Evolutionary conservation across 1,140 invertebrate genomes (phyloP), one percentile per base, ranked within the genome.

Genomic region (Sitodiplosis mosellana): DNA sequence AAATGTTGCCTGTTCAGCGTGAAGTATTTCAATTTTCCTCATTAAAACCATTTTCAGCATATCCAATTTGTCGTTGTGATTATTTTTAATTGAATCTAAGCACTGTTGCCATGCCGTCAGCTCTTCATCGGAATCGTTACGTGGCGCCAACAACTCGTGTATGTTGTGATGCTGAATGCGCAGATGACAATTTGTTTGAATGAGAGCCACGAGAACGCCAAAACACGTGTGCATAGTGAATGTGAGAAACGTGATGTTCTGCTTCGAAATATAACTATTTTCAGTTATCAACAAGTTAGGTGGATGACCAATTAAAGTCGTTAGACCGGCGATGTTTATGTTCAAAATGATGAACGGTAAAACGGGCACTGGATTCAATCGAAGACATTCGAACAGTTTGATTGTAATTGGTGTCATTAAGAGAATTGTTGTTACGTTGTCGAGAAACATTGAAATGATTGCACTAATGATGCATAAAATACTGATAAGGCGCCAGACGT

Each of bases 331-430:
- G 51, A 87, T 81, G 52, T 87, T 87, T 0, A 81, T 82, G 55
- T 81, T 85, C 33, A 87, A 71, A 12, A 87, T 74, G 57, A 80
- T 76, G 10, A 74, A 68, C 52, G 80, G 81, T 12, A 84, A 58
- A 3, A 81, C 71, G 2, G 77, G 76, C 4, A 80, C 75, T 0
- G 84, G 83, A 63, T 87, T 82, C 38, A 87, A 53, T 52, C 81
- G 75, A 69, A 83, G 77, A 0, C 83, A 80, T 61, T 87, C 83
- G 59, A 83, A 85, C 3, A 87, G 59, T 10, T 27, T 27, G 10
- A 87, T 86, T 0, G 81, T 83, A 1, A 86, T 77, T 0, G 84
- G 83, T 4, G 83, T 83, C 61, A 87, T 76, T 0, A 87, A 61
- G 2, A 87, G 60, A 19, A 84, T 75, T 0, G 81, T 85, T 0